Evolutionary conservation across 2,113 vertebrate genomes (phyloP), one percentile per base, ranked within the genome.

Genomic region (Andinoacara biseriatus): DNA sequence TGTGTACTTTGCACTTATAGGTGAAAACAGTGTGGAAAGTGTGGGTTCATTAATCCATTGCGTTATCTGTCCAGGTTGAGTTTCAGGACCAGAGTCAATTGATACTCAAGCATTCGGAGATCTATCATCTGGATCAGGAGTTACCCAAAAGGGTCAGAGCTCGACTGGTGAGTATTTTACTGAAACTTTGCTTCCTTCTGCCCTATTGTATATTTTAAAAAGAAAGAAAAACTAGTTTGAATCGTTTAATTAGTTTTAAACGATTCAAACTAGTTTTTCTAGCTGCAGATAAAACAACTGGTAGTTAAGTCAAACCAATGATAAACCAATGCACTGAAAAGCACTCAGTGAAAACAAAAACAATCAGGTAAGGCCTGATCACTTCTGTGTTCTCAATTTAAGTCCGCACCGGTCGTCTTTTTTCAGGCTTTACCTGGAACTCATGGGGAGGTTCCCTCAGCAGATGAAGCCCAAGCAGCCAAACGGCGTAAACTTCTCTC

Each of bases 81-180:
- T 99, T 99, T 92, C 97, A 97, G 58, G 97, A 99, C 3, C 96
- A 96, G 61, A 96, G 96, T 43, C 98, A 99, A 92, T 91, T 97
- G 13, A 96, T 96, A 43, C 95, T 99, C 4, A 99, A 98, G 62
- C 97, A 97, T 1, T 95, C 96, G 0, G 97, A 99, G 87, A 94
- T 99, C 90, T 97, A 97, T 80, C 96, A 96, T 31, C 93, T 98
- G 88, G 96, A 98, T 3, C 97, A 97, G 58, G 97, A 98, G 13
- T 96, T 99, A 33, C 98, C 98, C 59, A 99, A 98, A 95, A 96
- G 97, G 90, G 98, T 99, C 49, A 95, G 96, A 81, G 96, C 97
- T 29, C 95, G 97, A 79, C 95, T 99, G 95, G 98, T 99, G 85
- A 87, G 97, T 96, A 17, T 52, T 58, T 59, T 10, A 18, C 60